Base-by-base conservation (phyloP, 2,797 vertebrate genomes). In the Gymnoscopelus braueri region DNA sequence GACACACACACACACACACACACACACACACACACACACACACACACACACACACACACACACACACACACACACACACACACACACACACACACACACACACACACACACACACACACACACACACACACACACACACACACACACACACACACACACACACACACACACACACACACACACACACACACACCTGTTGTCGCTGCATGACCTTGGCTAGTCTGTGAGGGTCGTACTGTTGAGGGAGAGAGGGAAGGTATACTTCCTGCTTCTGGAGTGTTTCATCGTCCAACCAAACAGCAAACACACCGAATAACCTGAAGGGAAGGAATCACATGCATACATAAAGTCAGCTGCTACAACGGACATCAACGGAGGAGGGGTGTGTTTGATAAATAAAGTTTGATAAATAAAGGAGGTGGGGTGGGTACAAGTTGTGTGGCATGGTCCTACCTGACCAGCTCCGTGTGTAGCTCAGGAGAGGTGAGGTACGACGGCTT, bases 251-350 rank as follows among this genome's bases (percentile, higher is more conserved):
- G 65, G 97, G 97, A 74, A 99, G 91, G 77, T 97, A 98, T 0
- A 94, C 93, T 75, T 97, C 95, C 86, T 97, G 95, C 72, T 95
- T 98, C 85, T 97, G 97, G 81, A 99, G 94, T 65, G 82, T 97
- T 78, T 97, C 97, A 81, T 99, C 97, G 84, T 98, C 98, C 87
- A 99, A 57, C 98, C 98, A 99, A 72, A 98, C 56, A 49, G 95
- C 85, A 87, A 97, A 97, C 8, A 97, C 95, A 69, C 95, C 95
- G 88, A 97, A 98, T 82, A 99, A 94, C 87, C 98, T 99, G 78
- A 44, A 78, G 69, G 52, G 44, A 73, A 79, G 23, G 29, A 70
- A 49, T n/a, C 23, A 60, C 53, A 57, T 29, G 24, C 5, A 59
- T 32, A 15, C 29, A 24, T 9, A 26, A 54, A 19, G 39, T 60